phyloP scores from a whole-genome alignment of 2,797 vertebrate species.

The Pseudotriccus pelzelni region DNA sequence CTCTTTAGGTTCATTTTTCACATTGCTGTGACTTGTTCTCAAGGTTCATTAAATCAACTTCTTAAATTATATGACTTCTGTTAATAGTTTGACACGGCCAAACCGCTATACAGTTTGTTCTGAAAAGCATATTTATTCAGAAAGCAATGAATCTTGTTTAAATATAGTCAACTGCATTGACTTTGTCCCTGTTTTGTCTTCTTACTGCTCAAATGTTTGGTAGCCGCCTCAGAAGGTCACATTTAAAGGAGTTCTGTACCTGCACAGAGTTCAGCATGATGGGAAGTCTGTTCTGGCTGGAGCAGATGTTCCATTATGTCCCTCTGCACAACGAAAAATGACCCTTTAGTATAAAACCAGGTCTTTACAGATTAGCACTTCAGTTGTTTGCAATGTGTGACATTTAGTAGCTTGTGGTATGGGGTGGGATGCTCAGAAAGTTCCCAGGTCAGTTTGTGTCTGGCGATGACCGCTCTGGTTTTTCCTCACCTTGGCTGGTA shows the following conservation, averaged over 20 bases:
- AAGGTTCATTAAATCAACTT: background rate
- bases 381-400: background rate
- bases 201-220: background rate
- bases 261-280: background rate
- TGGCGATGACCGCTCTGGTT: background rate
- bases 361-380: background rate
- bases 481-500: background rate
- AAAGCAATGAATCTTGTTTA: conserved; percentile 18
- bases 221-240: background rate
- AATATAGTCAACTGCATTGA: background rate
- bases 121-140: conserved; percentile 14
- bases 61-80: background rate
- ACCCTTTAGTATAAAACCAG: background rate
- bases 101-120: background rate
- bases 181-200: background rate
- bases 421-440: background rate
- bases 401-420: fast-evolving
- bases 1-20: background rate
- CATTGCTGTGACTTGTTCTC: background rate
- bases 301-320: background rate
- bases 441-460: background rate
- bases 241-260: background rate
- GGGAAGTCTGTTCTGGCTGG: background rate
- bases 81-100: background rate
- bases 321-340: background rate